Base-by-base conservation (phyloP, 2,888 invertebrate genomes). In the Orchestes rusci region DNA sequence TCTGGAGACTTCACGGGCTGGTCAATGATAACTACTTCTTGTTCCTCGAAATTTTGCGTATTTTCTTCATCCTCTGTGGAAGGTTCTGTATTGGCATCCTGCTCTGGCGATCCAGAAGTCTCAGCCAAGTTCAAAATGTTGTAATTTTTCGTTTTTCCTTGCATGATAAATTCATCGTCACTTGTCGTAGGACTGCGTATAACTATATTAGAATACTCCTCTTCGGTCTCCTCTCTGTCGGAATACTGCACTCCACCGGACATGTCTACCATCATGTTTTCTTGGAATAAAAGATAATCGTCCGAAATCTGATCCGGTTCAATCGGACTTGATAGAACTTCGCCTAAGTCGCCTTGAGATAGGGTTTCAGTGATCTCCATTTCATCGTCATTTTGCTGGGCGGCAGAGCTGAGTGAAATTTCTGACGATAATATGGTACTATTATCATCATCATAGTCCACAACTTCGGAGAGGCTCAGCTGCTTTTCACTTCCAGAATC, bases 1-100 rank as follows among this genome's bases (percentile, higher is more conserved):
- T 80, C 79, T 0, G 79, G 77, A 1, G 79, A 76, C 54, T 76
- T 77, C 0, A 71, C 70, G 13, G 69, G 71, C 1, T 76, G 73
- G 59, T 79, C 78, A 1, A 80, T 74, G 3, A 80, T 73, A 0
- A 81, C 76, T 19, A 80, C 75, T 53, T 79, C 80, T 4, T 78
- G 74, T 43, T 77, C 77, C 19, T 70, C 71, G 10, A 66, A 63
- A 5, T 67, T 65, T 8, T 66, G 63, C 51, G 70, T 60, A 2
- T 69, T 59, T 37, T 72, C 71, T 20, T 69, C 70, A 50, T 78
- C 73, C 0, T 78, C 73, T n/a, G n/a, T n/a, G n/a, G n/a, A n/a
- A 0, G 66, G 63, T 12, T 70, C 70, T 0, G 73, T 70, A 64
- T 65, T 30, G 50, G 73, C 73, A 31, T 74, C 73, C 35, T 68